Evolutionary conservation across 2,888 invertebrate species (phyloP).

Genomic region (Leptinotarsa peninsularis): DNA sequence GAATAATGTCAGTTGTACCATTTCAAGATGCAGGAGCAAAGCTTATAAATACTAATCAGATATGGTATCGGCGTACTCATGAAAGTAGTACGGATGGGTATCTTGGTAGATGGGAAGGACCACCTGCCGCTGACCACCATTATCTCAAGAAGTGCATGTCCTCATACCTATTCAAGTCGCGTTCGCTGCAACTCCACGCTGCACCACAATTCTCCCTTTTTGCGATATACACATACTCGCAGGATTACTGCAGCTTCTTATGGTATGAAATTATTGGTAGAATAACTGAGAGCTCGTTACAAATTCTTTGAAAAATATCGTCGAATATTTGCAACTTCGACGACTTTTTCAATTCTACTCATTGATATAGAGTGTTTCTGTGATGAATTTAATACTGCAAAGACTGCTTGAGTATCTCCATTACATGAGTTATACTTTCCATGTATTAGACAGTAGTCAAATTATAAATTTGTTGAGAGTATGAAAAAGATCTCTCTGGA

Average conservation of each 20-base stretch:
- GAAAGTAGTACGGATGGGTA: slow-evolving; percentile 23
- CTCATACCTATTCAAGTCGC: slow-evolving; percentile 47
- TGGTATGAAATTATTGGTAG: slow-evolving; percentile 32
- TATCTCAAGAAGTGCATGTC: slow-evolving; percentile 48
- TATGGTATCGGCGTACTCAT: slow-evolving; percentile 24
- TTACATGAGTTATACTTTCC: no score
- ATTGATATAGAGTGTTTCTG: slow-evolving; percentile 13
- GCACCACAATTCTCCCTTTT: slow-evolving; percentile 42
- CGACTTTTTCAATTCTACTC: neutral
- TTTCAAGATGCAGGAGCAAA: slow-evolving; percentile 51
- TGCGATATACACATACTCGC: slow-evolving; percentile 28
- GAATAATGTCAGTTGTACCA: slow-evolving; percentile 47
- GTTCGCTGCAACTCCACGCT: slow-evolving; percentile 38
- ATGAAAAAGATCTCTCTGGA: no score
- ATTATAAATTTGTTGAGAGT: no score
- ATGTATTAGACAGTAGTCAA: no score
- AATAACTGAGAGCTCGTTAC: slow-evolving; percentile 33
- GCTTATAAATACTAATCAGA: slow-evolving; percentile 55
- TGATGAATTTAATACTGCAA: neutral
- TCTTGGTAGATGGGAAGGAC: slow-evolving; percentile 30
- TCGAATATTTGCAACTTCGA: neutral
- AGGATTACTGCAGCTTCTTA: slow-evolving; percentile 20
- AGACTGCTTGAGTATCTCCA: no score
- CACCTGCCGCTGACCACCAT: slow-evolving; percentile 47
- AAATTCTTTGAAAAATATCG: slow-evolving; percentile 31